Evolutionary conservation across 2,888 invertebrate species (phyloP).

Genomic region (Bruchidius siliquastri): DNA sequence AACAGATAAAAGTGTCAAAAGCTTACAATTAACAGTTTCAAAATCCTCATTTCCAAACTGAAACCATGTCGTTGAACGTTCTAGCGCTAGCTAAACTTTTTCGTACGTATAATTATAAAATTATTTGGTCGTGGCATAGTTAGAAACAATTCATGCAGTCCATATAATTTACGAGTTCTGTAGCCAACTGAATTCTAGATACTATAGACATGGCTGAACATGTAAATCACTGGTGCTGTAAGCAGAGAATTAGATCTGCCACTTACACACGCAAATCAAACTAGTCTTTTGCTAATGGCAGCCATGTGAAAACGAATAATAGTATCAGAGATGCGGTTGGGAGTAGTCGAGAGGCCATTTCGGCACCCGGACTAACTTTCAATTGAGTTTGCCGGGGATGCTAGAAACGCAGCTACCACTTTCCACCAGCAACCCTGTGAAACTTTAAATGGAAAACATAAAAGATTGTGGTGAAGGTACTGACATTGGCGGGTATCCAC

Average conservation of each 20-base stretch:
- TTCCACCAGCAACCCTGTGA: background rate
- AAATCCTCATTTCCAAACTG: no score
- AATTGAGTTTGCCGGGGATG: background rate
- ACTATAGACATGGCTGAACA: no score
- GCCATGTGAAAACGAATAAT: background rate
- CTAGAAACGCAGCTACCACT: background rate
- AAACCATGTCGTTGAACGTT: no score
- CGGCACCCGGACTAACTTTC: background rate
- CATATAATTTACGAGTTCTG: no score
- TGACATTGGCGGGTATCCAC: background rate
- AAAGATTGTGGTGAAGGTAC: background rate
- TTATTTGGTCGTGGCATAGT: no score
- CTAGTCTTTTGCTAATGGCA: background rate
- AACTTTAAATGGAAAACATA: background rate
- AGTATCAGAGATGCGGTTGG: background rate
- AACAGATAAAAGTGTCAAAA: no score
- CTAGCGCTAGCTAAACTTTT: no score
- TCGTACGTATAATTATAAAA: no score
- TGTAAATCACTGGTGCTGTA: no score
- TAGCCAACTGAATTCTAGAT: no score
- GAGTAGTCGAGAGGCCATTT: background rate
- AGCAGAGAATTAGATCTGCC: background rate
- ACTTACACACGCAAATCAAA: background rate
- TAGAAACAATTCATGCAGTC: no score
- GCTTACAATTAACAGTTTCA: no score